These are phyloP conservation scores for Typhlichthys eigenmanni DNA, from an alignment of 2,797 vertebrate species.

Conservation along the genomic window DNA sequence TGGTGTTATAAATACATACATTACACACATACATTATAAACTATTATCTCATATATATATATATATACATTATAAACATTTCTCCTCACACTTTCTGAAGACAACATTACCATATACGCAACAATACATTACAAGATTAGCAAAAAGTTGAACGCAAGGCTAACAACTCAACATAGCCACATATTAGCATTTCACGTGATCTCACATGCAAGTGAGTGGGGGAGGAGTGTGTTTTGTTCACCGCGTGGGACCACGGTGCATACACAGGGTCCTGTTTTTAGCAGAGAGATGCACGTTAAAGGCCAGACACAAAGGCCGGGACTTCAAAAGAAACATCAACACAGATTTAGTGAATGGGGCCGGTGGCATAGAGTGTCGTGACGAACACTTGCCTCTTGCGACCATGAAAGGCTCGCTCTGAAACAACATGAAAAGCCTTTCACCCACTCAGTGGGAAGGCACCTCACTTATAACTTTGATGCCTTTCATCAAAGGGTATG, in stretches of 20 bases:
- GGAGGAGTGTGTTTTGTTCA: neutral
- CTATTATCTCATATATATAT: no score
- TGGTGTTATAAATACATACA: no score
- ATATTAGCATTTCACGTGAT: no score
- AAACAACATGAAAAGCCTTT: slow-evolving; percentile 30
- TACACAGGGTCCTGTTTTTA: slow-evolving; percentile 1
- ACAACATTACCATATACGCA: no score
- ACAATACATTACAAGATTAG: no score
- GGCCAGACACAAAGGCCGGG: slow-evolving; percentile 49
- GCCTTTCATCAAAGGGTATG: slow-evolving; percentile 37
- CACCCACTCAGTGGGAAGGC: slow-evolving; percentile 19
- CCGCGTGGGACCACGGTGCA: neutral
- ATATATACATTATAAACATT: no score
- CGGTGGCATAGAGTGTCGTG: slow-evolving; percentile 49
- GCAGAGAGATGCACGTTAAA: slow-evolving; percentile 59
- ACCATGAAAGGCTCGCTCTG: slow-evolving; percentile 56
- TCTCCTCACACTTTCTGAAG: no score
- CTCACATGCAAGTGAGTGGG: neutral
- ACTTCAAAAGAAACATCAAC: slow-evolving; percentile 76
- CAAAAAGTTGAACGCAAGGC: no score
- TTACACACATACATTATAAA: no score
- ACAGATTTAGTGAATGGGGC: slow-evolving; percentile 59
- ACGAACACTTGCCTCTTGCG: slow-evolving; percentile 35
- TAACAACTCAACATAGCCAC: no score
- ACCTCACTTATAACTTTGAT: slow-evolving; percentile 50